A percentile compares a stretch with the other conserved stretches of the same genome.
phyloP scores from a whole-genome alignment of 2,797 vertebrate species.

The Taeniopygia guttata region DNA sequence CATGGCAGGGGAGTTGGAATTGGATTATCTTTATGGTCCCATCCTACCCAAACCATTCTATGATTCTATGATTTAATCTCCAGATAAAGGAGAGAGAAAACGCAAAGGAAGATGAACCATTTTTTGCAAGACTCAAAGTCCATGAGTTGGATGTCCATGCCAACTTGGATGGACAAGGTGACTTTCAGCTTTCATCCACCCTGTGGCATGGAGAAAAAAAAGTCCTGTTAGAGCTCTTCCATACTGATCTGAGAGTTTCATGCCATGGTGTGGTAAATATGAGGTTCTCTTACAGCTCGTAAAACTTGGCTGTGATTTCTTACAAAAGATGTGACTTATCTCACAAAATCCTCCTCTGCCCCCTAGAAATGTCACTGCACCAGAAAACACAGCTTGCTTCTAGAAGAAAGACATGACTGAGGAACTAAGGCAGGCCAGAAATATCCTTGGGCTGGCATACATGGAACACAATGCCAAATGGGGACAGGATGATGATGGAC shows the following conservation, averaged over 20 bases:
- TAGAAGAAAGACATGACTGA: not conserved
- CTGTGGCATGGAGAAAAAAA: not conserved
- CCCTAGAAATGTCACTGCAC: not conserved
- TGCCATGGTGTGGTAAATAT: not conserved
- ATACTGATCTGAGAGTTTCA: not conserved
- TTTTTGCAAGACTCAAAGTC: not conserved
- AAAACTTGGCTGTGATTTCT: not conserved
- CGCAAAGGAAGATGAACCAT: not conserved
- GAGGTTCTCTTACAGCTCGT: not conserved
- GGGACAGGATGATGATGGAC: not conserved
- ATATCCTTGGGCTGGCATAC: not conserved
- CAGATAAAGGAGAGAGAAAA: not conserved
- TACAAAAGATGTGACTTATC: not conserved
- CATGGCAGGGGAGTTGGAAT: not conserved
- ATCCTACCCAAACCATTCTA: not conserved
- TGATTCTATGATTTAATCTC: not conserved
- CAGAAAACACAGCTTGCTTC: slow-evolving; percentile 12
- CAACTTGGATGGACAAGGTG: not conserved
- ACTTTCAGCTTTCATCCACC: not conserved
- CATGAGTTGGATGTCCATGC: not conserved
- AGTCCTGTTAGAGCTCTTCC: not conserved
- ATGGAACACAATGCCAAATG: not conserved
- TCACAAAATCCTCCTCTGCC: not conserved
- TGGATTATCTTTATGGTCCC: not conserved
- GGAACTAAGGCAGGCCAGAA: slow-evolving; percentile 9